These are phyloP conservation scores for Podilymbus podiceps DNA, from an alignment of 2,113 vertebrate genomes.

Conservation along the genomic window DNA sequence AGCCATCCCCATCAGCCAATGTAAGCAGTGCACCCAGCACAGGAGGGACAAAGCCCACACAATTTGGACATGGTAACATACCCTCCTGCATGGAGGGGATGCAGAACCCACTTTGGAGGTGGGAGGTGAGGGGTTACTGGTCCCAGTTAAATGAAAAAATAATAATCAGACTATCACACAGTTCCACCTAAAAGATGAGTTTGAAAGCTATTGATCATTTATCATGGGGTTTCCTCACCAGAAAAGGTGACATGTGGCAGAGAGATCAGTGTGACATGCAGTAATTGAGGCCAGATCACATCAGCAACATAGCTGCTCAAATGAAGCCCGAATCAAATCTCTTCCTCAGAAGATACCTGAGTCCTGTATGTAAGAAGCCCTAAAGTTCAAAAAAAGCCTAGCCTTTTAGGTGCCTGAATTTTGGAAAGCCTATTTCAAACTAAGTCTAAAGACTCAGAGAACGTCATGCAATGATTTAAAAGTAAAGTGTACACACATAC, in stretches of 20 bases:
- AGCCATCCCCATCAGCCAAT: neutral
- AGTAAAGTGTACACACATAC: neutral
- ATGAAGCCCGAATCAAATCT: neutral
- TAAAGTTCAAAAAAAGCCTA: neutral
- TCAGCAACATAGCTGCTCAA: neutral
- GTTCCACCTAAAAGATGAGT: neutral
- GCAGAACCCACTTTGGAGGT: neutral
- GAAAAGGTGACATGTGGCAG: neutral
- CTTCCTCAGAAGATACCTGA: neutral
- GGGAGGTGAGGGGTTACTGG: neutral
- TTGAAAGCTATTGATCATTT: neutral
- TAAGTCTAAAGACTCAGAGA: neutral
- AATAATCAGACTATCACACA: neutral
- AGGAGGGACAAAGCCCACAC: fast-evolving
- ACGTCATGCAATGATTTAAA: neutral
- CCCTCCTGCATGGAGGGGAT: fast-evolving
- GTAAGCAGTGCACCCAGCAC: neutral
- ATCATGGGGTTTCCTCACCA: neutral
- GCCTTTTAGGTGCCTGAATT: neutral
- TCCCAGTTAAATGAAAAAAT: neutral
- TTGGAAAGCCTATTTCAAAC: neutral
- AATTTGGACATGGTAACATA: neutral
- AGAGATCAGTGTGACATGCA: neutral
- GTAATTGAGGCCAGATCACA: neutral
- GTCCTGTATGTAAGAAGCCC: neutral